Base-by-base conservation (phyloP, 2,113 vertebrate genomes). In the Carassius gibelio region DNA sequence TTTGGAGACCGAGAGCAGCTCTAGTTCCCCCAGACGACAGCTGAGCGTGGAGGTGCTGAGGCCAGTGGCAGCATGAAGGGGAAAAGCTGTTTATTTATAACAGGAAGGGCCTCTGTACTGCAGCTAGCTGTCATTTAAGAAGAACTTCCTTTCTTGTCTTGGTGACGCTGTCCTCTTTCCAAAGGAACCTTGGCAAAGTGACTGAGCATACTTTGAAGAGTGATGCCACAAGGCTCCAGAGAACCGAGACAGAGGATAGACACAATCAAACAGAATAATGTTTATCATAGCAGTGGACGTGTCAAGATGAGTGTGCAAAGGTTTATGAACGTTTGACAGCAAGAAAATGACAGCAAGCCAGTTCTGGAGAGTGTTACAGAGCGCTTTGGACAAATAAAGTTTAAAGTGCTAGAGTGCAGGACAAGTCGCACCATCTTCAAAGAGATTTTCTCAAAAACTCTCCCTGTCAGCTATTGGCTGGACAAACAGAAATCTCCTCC, bases 11-110 rank as follows among this genome's bases (percentile, higher is more conserved):
- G 48, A 57, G 88, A 81, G 74, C 84, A 87, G 88, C 90, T 93
- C 89, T 86, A 66, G 88, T 91, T 93, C 88, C 92, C 89, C 87
- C 91, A 94, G 94, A 94, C 90, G 82, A 95, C 94, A 95, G 94
- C 94, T 95, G 94, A 92, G 82, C 62, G 87, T 82, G 69, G 82
- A 90, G 90, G 89, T 86, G 88, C 81, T 87, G 89, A 89, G 87
- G 88, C 85, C 26, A 75, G 87, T 79, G 86, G 90, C 90, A 85
- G 90, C 69, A 83, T 48, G 2, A 75, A 86, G 64, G 84, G 88
- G 87, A 71, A 80, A 89, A 86, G 87, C 57, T 48, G 89, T 90
- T 91, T 94, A 94, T 94, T 94, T 94, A 93, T 94, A 94, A 90
- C 91, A 88, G 91, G 88, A 87, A 89, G 64, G 87, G 87, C 38